phyloP scores from a whole-genome alignment of 2,888 invertebrate genomes.

The Drosophila suboccidentalis region DNA sequence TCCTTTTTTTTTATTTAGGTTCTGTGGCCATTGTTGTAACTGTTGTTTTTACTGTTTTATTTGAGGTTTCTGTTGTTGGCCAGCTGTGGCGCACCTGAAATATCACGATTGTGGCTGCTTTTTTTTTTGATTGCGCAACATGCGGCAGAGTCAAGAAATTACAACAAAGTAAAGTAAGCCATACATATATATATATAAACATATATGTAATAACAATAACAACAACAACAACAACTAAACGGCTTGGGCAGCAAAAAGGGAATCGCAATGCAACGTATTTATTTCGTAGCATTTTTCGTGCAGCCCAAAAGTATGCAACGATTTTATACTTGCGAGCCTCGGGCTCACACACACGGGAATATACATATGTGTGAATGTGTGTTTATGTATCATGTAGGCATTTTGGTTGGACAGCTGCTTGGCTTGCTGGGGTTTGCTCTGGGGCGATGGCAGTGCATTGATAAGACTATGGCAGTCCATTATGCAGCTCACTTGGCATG shows the following conservation, averaged over 20 bases:
- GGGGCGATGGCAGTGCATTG: slow-evolving; percentile 65
- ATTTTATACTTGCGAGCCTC: slow-evolving; percentile 44
- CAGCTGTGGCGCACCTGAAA: slow-evolving; percentile 68
- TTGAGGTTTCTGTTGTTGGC: slow-evolving; percentile 14
- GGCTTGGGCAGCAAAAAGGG: slow-evolving; percentile 19
- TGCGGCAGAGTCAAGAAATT: slow-evolving; percentile 42
- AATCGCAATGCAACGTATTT: slow-evolving; percentile 47
- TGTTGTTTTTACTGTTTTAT: slow-evolving; percentile 17
- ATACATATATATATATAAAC: slow-evolving; percentile 12
- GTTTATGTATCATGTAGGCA: slow-evolving; percentile 9
- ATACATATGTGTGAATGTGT: not conserved
- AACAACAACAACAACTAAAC: slow-evolving; percentile 23
- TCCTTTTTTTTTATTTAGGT: slow-evolving; percentile 22
- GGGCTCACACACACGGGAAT: slow-evolving; percentile 8
- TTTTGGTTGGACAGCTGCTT: slow-evolving; percentile 16
- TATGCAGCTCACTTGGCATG: slow-evolving; percentile 72
- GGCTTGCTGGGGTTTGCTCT: slow-evolving; percentile 17
- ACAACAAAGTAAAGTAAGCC: slow-evolving; percentile 23
- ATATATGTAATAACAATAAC: slow-evolving; percentile 14
- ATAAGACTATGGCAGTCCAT: slow-evolving; percentile 75
- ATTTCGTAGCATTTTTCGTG: slow-evolving; percentile 32
- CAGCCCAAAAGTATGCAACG: slow-evolving; percentile 65
- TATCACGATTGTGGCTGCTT: slow-evolving; percentile 63
- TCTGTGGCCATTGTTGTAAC: not conserved
- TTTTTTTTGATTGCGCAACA: slow-evolving; percentile 52